A percentile compares a stretch with the other conserved stretches of the same genome.
Conservation (phyloP, 2,113 vertebrate species). For the Macrotus californicus region DNA sequence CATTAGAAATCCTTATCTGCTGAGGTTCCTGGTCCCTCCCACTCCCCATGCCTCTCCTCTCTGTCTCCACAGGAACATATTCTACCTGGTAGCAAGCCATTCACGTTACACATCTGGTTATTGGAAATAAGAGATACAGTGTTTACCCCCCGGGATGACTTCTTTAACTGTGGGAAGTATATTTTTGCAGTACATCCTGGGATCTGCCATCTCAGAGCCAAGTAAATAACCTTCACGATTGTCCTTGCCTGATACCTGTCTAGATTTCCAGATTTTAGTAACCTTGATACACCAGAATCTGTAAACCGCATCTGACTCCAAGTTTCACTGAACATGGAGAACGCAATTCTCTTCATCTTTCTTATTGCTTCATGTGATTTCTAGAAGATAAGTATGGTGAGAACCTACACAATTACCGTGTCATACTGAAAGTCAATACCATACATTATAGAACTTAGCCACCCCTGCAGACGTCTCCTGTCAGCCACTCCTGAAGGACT, state of each 20-base stretch:
- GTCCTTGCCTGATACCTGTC: neutral
- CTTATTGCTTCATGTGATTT: neutral
- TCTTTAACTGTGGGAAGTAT: neutral
- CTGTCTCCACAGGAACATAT: neutral
- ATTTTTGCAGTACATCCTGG: neutral
- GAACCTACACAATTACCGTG: neutral
- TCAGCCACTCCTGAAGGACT: neutral
- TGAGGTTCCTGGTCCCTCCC: neutral
- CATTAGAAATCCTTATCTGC: neutral
- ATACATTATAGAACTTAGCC: neutral
- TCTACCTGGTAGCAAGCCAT: neutral
- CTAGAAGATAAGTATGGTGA: neutral
- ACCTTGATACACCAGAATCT: neutral
- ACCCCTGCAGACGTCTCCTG: neutral
- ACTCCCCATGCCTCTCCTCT: neutral
- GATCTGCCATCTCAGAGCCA: neutral
- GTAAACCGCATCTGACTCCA: neutral
- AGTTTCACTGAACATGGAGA: neutral
- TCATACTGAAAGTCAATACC: neutral
- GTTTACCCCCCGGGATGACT: neutral
- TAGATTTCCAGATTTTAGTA: neutral
- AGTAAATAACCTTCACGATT: neutral
- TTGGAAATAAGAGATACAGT: neutral
- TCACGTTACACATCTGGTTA: neutral
- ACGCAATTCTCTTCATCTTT: neutral